Evolutionary conservation across 2,113 vertebrate genomes (phyloP).

Genomic region (Colossoma macropomum): DNA sequence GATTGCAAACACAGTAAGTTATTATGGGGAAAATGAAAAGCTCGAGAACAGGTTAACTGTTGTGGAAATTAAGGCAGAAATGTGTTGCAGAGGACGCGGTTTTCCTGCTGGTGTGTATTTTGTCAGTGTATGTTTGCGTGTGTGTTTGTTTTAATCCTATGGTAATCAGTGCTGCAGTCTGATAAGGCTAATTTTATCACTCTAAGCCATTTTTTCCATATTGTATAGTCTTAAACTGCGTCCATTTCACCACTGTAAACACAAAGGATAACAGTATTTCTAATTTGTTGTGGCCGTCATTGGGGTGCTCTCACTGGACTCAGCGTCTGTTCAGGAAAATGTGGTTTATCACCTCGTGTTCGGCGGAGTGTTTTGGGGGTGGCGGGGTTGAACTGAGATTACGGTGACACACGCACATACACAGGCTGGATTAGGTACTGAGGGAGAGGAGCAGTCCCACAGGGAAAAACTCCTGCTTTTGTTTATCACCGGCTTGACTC

Average conservation of each 20-base stretch:
- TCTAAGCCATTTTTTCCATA: not conserved
- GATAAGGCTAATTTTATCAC: constrained; percentile 4
- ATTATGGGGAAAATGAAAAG: constrained; percentile 35
- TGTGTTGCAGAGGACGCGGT: constrained; percentile 2
- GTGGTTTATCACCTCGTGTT: constrained; percentile 30
- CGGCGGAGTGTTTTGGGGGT: not conserved
- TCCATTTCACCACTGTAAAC: not conserved
- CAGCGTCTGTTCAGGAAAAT: constrained; percentile 30
- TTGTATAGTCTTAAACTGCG: not conserved
- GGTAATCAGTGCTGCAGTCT: constrained; percentile 5
- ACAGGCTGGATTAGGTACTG: constrained; percentile 32
- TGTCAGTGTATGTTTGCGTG: constrained; percentile 15
- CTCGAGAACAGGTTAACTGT: constrained; percentile 25
- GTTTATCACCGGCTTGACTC: constrained; percentile 41
- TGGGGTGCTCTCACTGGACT: constrained; percentile 22
- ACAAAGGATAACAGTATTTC: constrained; percentile 34
- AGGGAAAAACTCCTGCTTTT: constrained; percentile 37
- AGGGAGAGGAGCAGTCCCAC: constrained; percentile 35
- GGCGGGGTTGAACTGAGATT: constrained; percentile 37
- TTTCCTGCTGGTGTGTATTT: constrained; percentile 19
- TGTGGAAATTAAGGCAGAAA: not conserved
- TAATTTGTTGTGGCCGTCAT: constrained; percentile 16
- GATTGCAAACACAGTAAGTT: constrained; percentile 29
- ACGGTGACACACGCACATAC: constrained; percentile 15
- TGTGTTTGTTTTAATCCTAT: constrained; percentile 14